phyloP scores from a whole-genome alignment of 2,113 vertebrate species.

The Dicaeum eximium region DNA sequence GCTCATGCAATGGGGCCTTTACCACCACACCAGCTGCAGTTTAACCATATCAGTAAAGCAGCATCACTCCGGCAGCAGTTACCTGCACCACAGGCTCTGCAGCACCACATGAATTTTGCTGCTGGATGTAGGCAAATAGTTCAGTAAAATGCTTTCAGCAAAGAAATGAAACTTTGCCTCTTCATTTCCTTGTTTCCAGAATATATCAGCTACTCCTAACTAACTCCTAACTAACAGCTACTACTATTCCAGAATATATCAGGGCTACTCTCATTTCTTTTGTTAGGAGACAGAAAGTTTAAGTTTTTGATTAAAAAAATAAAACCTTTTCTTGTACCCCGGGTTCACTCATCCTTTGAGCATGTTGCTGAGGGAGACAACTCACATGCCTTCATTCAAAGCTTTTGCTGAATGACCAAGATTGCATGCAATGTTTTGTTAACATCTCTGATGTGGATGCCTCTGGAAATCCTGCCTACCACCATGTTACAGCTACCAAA shows the following conservation, averaged over 20 bases:
- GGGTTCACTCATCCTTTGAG: neutral
- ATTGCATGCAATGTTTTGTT: fast-evolving
- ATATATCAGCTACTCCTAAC: too few species aligned
- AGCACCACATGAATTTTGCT: neutral
- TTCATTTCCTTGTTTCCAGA: neutral
- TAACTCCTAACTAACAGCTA: too few species aligned
- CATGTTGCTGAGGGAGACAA: neutral
- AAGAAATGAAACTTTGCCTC: neutral
- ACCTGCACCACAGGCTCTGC: neutral
- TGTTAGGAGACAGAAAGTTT: neutral
- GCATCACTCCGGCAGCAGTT: neutral
- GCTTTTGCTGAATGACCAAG: neutral
- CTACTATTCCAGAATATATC: neutral
- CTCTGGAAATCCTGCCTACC: neutral
- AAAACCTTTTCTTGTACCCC: neutral
- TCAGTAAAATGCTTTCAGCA: neutral
- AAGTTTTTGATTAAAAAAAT: neutral
- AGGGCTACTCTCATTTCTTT: neutral
- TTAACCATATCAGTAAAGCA: neutral
- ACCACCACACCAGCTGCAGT: neutral
- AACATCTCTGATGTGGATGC: neutral
- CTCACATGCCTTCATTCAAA: neutral
- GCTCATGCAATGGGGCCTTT: neutral
- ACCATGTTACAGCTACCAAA: neutral
- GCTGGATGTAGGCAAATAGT: neutral